Base-by-base conservation (phyloP, 2,888 invertebrate genomes). In the Pandemis heparana region DNA sequence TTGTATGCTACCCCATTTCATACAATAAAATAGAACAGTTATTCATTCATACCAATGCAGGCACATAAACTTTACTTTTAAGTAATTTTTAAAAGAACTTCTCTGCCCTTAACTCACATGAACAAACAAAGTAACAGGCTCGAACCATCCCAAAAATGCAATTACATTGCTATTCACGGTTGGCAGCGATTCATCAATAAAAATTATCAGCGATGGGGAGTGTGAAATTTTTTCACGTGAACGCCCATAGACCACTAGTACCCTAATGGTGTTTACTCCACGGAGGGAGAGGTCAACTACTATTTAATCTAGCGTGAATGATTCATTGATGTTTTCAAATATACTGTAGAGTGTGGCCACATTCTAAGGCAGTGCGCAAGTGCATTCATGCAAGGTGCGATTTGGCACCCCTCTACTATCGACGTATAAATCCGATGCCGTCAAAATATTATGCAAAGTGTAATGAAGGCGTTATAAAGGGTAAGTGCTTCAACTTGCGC, bases 301-400 rank as follows among this genome's bases (percentile, higher is more conserved):
- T 90, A 90, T 92, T 92, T 90, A 94, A 94, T 93, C 91, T 92
- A 89, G 86, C 88, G 91, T 92, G 90, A 92, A 93, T 93, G 93
- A 94, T 94, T 91, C 89, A 94, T 92, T 82, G 88, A 84, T 88
- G 87, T 88, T 89, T 90, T 91, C 85, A 90, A 90, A 89, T 87
- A 84, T 80, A 82, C 78, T 70, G 66, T n/a, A 41, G 66, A 56
- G 66, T 56, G 66, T 18, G 53, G 53, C 65, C 38, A 67, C 67
- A 67, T 65, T 70, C 74, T 65, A 53, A 43, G 60, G 51, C 41
- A 51, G 60, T 51, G 18, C 65, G 61, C 51, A 70, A 74, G 61
- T 70, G 69, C 70, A 65, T 38, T 38, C 74, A 70, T 70, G 70
- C 65, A 70, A 60, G 70, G 39, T 43, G 59, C 69, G 53, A 64